Base-by-base conservation (phyloP, 2,888 invertebrate species). In the Leucophenga maculata region DNA sequence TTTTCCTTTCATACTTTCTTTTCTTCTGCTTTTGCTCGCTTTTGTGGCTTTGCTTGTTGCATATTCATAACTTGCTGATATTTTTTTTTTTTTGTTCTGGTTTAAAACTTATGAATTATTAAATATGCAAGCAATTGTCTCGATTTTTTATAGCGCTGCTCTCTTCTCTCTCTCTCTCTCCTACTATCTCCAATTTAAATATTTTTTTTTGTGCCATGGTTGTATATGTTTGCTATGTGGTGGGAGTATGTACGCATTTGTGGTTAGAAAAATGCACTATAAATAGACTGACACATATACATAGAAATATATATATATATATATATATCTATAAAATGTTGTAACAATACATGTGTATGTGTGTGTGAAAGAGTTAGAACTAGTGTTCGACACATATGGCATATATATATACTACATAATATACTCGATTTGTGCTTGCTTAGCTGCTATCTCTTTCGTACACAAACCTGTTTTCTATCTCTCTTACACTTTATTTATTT, bases 51-150 rank as follows among this genome's bases (percentile, higher is more conserved):
- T 50, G 48, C 26, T 72, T 76, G 67, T 74, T 82, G 82, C 82
- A 82, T 79, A 79, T 82, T 82, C 82, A 79, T 80, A 73, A 39
- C 13, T 62, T 46, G 4, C 62, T 11, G 2, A 73, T 81, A 76
- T 69, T 16, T 32, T 32, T 46, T 74, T 81, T 78, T 71, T 71
- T 26, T 46, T 75, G 77, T 83, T 77, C 80, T 76, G 22, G 39
- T 48, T 64, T 64, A 64, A 78, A 67, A 76, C 83, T 83, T 83
- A 80, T 80, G 80, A 83, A 80, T 83, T 83, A 83, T 80, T 77
- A 82, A 83, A 83, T 80, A 82, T 78, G 80, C 77, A 83, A 72
- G 72, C 83, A 83, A 83, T 83, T 83, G 82, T 81, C 71, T 73
- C 57, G 72, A 73, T 67, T 78, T 70, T 70, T 39, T 54, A 20